Base-by-base conservation (phyloP, 2,797 vertebrate genomes). In the Cheirogaleus major region DNA sequence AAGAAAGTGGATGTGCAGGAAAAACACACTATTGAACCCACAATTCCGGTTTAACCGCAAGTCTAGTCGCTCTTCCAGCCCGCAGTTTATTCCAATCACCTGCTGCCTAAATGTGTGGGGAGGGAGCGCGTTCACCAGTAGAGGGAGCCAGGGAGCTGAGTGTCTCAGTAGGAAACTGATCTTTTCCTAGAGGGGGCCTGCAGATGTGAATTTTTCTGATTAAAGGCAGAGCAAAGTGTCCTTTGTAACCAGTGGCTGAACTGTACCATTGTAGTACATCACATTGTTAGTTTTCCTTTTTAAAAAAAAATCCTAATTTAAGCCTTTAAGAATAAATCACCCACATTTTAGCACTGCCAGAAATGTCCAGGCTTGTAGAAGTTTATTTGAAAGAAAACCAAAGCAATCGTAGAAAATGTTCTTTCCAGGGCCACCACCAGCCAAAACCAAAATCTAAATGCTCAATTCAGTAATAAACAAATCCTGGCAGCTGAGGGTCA, bases 371-470 rank as follows among this genome's bases (percentile, higher is more conserved):
- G 96, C 96, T 98, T 98, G 96, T 98, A 98, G 97, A 98, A 98
- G 95, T 93, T 88, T 97, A 97, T 98, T 98, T 98, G 97, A 99
- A 98, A 98, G 97, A 98, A 99, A 98, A 98, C 95, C 97, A 98
- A 98, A 98, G 94, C 97, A 97, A 96, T 98, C 97, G 98, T 98
- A 98, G 97, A 98, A 98, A 98, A 97, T 96, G 72, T 98, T 97
- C 97, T 98, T 98, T 98, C 98, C 98, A 98, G 98, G 96, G 97
- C 96, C 97, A 95, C 97, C 61, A 97, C 91, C 97, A 98, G 97
- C 97, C 98, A 98, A 98, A 96, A 96, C 94, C 88, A 96, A 98
- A 97, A 97, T 98, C 97, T 98, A 98, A 98, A 98, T 96, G 97
- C 98, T 98, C 97, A 96, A 38, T 97, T 98, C 96, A 98, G 97